Base-by-base conservation (phyloP, 2,888 invertebrate species). In the Napeogenes sylphis region DNA sequence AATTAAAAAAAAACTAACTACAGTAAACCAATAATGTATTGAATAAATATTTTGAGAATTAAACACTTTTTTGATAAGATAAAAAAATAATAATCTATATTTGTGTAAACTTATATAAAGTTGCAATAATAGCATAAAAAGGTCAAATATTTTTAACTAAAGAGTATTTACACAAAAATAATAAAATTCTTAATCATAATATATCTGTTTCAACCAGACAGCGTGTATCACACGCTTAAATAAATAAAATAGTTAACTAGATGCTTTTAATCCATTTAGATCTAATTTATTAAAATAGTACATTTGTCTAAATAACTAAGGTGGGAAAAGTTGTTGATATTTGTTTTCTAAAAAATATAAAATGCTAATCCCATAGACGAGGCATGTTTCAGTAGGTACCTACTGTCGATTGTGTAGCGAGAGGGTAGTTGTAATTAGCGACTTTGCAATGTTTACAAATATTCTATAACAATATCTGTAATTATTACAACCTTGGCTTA, bases 321-420 rank as follows among this genome's bases (percentile, higher is more conserved):
- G 63, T 64, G 63, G 63, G 63, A 64, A 64, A 60, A 60, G 55
- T 60, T 60, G 38, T 54, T 59, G 56, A 63, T 53, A 57, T 57
- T 45, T 51, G 8, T 51, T 35, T 56, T 21, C n/a, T 57, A 57
- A 12, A 35, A 45, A 46, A 54, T 55, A 45, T 51, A 55, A 56
- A 63, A 63, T 59, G 63, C 59, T 59, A 63, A 63, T 63, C 57
- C 46, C 63, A 59, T 57, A 10, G 38, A 58, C 46, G 54, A 60
- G 59, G 59, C 59, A 21, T 21, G 21, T 21, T 8, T 47, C 12
- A 45, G 46, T 30, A 54, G 53, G 21, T 21, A 51, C 42, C 45
- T 59, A 63, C 53, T 57, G 58, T 30, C 42, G 32, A 53, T 56
- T 42, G 35, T n/a, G 13, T 32, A 33, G 4, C 30, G 10, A 51